These are phyloP conservation scores for Peromyscus californicus DNA, from an alignment of 2,113 vertebrate species.

Conservation along the genomic window DNA sequence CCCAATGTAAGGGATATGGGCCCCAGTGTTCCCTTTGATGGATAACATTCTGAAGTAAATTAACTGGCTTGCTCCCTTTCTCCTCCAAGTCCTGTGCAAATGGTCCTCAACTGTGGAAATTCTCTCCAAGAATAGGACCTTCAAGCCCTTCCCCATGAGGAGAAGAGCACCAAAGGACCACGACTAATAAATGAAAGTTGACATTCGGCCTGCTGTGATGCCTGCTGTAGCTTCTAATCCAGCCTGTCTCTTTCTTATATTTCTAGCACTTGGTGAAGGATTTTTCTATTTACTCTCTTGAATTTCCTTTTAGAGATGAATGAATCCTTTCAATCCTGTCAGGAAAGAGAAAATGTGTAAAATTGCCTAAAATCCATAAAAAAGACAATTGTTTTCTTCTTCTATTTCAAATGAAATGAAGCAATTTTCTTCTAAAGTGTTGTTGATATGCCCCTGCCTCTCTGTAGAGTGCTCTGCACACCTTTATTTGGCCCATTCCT, in stretches of 20 bases:
- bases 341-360: neutral
- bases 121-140: neutral
- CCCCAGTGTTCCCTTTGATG: neutral
- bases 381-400: neutral
- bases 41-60: neutral
- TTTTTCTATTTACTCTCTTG: neutral
- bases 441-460: neutral
- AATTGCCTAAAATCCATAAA: neutral
- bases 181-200: neutral
- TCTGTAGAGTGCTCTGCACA: accelerated
- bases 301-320: neutral
- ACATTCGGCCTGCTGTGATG: neutral
- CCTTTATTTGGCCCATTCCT: neutral
- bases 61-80: neutral
- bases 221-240: neutral
- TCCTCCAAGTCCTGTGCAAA: neutral
- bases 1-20: neutral
- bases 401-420: neutral
- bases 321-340: neutral
- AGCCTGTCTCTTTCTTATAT: neutral
- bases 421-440: neutral
- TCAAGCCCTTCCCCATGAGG: neutral
- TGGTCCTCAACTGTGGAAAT: neutral
- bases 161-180: neutral
- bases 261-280: neutral